Conservation (phyloP, 2,113 vertebrate genomes). For the Dolichallabes microphthalmus region DNA sequence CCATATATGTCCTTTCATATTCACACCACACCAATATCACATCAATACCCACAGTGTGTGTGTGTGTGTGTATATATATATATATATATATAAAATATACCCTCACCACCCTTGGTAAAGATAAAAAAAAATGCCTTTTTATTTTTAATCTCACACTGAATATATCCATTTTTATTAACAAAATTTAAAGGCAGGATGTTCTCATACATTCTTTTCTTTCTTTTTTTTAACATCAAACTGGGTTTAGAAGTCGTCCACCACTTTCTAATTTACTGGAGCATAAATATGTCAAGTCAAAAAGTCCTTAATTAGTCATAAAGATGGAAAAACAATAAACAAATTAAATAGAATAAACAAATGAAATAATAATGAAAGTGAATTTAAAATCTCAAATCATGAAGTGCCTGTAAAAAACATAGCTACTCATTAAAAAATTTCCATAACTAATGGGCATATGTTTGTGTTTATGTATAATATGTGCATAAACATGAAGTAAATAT, state of each 20-base stretch:
- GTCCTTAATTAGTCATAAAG: neutral
- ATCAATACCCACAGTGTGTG: neutral
- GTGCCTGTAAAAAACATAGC: neutral
- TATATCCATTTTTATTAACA: neutral
- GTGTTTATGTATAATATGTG: neutral
- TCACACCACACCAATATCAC: conserved; percentile 45
- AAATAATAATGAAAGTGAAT: neutral
- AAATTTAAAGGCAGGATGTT: neutral
- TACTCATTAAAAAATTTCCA: neutral
- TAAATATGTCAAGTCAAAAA: neutral
- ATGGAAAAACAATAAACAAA: neutral
- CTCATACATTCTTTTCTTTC: neutral
- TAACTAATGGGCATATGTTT: neutral
- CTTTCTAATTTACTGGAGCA: neutral
- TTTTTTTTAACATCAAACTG: neutral
- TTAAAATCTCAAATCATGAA: neutral
- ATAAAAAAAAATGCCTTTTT: neutral
- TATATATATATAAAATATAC: neutral
- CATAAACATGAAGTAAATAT: neutral
- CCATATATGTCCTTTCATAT: conserved; percentile 60
- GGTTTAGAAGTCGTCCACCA: neutral
- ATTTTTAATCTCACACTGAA: neutral
- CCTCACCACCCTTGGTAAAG: neutral
- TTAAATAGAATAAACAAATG: neutral
- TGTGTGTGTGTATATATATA: neutral